Conservation (phyloP, 2,113 vertebrate genomes). For the Ranitomeya imitator region DNA sequence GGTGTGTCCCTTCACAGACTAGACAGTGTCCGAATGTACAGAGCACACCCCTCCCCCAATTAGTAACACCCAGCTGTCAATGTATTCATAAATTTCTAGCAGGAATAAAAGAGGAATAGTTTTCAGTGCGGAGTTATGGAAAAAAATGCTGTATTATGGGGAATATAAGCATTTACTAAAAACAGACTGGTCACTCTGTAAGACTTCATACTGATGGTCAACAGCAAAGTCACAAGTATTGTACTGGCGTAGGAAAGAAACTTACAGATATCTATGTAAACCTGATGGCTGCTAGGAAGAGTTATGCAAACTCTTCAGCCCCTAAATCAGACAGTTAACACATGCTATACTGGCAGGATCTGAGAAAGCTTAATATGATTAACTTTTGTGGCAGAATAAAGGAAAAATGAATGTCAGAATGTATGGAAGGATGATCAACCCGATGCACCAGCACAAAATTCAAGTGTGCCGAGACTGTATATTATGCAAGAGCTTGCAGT, state of each 20-base stretch:
- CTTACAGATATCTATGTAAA: neutral
- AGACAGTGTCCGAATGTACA: no score
- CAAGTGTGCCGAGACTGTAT: neutral
- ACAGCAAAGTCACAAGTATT: neutral
- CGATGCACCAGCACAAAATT: neutral
- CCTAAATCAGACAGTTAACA: neutral
- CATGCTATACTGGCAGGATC: neutral
- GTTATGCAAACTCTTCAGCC: neutral
- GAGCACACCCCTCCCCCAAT: no score
- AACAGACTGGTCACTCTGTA: no score
- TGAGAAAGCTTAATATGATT: neutral
- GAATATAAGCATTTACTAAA: no score
- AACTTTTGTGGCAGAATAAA: neutral
- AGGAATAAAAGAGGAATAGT: no score
- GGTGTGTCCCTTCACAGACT: no score
- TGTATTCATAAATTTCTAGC: no score
- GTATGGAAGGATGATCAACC: neutral
- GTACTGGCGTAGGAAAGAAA: neutral
- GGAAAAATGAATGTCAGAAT: neutral
- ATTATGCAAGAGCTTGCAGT: conserved; percentile 1
- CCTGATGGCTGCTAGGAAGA: neutral
- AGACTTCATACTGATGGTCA: neutral
- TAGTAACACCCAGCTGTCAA: no score
- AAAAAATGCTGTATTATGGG: no score
- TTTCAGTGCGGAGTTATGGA: no score